Base-by-base conservation (phyloP, 2,797 vertebrate genomes). In the Varecia variegata region DNA sequence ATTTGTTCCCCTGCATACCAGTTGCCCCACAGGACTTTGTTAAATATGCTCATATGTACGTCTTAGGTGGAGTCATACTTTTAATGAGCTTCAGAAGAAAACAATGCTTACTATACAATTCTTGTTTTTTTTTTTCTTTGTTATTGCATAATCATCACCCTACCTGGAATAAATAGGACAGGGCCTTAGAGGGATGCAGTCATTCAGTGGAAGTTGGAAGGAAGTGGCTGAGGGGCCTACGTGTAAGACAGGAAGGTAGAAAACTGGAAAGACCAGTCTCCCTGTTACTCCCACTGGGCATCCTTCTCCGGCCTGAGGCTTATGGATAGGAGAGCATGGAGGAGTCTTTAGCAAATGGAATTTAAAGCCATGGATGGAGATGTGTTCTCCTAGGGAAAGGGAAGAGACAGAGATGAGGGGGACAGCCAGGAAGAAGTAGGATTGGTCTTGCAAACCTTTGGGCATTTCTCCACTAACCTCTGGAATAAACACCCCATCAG, bases 81-180 rank as follows among this genome's bases (percentile, higher is more conserved):
- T 91, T 67, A 89, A 94, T 60, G 77, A 76, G 60, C 82, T 79
- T 93, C 94, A 89, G 94, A 93, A 94, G 95, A 87, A 97, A 93
- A 84, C 68, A 96, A 68, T 62, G 80, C 58, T 84, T 94, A n/a
- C 79, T 65, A 23, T 83, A 80, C 60, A 92, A 73, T 62, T 81
- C 68, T 52, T 50, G 4, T 0, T 4, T 79, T 21, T 71, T 85
- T 77, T 73, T 40, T 2, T 30, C 67, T 85, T 94, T 90, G 30
- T 62, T 87, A 70, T 77, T 95, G 56, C 40, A 47, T 87, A 76
- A 71, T 73, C 58, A 88, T 58, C 65, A 73, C 56, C 54, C 68
- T 89, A 70, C 43, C n/a, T 86, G 62, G 38, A 95, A 92, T 90
- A 97, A 88, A 71, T 52, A 90, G 90, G 88, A 90, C 62, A 93